phyloP scores from a whole-genome alignment of 1,140 invertebrate species.

The Popillia japonica region DNA sequence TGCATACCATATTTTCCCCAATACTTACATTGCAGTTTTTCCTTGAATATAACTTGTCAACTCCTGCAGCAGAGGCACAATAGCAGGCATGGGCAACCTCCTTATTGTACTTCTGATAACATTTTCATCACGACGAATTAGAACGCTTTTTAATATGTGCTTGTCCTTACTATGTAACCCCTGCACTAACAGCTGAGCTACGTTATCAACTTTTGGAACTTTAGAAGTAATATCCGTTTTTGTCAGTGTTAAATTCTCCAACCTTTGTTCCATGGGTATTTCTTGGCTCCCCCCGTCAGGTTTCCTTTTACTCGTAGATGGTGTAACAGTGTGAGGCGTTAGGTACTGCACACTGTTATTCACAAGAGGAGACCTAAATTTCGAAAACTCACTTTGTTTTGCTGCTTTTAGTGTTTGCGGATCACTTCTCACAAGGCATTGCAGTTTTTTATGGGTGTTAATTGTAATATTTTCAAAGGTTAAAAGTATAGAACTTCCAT shows the following conservation, averaged over 20 bases:
- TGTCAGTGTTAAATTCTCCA: conserved; percentile 74
- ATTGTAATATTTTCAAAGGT: conserved; percentile 73
- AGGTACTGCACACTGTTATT: conserved; percentile 64
- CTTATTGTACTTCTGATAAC: conserved; percentile 69
- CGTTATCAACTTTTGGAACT: conserved; percentile 69
- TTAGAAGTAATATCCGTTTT: conserved; percentile 52
- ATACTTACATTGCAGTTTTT: conserved; percentile 65
- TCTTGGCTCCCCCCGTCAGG: conserved; percentile 64
- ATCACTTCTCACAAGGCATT: conserved; percentile 66
- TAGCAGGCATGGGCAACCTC: conserved; percentile 69
- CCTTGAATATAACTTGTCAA: conserved; percentile 68
- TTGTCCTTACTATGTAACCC: conserved; percentile 81
- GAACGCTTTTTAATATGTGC: conserved; percentile 66
- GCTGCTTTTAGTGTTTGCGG: conserved; percentile 59
- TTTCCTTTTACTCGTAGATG: conserved; percentile 61
- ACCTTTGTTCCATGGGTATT: conserved; percentile 76
- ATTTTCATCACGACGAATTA: conserved; percentile 65
- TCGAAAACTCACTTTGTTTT: conserved; percentile 60
- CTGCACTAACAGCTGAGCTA: conserved; percentile 78
- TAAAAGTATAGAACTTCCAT: conserved; percentile 65
- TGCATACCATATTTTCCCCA: too few relatives aligned
- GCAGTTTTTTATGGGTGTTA: conserved; percentile 65
- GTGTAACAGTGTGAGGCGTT: conserved; percentile 54
- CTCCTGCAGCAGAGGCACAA: conserved; percentile 69
- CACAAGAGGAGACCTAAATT: conserved; percentile 62